Base-by-base conservation (phyloP, 2,113 vertebrate species). In the Ochotona curzoniae region DNA sequence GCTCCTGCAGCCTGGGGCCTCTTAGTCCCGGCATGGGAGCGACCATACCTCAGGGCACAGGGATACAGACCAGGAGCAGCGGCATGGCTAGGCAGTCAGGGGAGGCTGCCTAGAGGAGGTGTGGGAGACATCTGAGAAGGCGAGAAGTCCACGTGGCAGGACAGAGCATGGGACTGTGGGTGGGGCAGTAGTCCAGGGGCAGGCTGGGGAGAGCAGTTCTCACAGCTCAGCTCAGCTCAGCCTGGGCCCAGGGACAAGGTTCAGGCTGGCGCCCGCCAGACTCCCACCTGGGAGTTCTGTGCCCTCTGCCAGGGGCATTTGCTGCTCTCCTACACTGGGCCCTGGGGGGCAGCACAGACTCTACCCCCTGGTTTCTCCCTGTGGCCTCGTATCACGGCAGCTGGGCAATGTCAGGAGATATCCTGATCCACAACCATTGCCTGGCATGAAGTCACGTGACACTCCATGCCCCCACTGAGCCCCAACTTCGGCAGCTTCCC, bases 321-420 rank as follows among this genome's bases (percentile, higher is more conserved):
- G 23, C 23, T 0, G 4, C 26, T 18, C 74, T 1, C 3, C 8
- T 6, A 1, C 2, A n/a, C 18, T 35, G 66, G 14, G 25, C 32
- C 32, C 23, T 80, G 7, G 44, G 44, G 44, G 25, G 5, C 18
- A 49, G 73, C 73, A 73, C 5, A 47, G 38, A 57, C 54, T 57
- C 18, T 57, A 13, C 54, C 54, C 54, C 54, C 54, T 57, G 54
- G 38, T 44, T 44, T 44, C 38, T 44, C 38, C 38, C 38, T 44
- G 38, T 44, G 38, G 38, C 38, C 38, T 44, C 38, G 38, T 44
- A 44, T 44, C 38, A 44, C 2, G 28, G 54, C 54, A 38, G 57
- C 44, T 69, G 18, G 12, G 51, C 60, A 1, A 1, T 10, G 30
- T 49, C 83, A 71, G 25, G 26, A 64, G 78, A 49, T 21, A 11